phyloP scores from a whole-genome alignment of 1,140 invertebrate genomes.

The Nasonia vitripennis region DNA sequence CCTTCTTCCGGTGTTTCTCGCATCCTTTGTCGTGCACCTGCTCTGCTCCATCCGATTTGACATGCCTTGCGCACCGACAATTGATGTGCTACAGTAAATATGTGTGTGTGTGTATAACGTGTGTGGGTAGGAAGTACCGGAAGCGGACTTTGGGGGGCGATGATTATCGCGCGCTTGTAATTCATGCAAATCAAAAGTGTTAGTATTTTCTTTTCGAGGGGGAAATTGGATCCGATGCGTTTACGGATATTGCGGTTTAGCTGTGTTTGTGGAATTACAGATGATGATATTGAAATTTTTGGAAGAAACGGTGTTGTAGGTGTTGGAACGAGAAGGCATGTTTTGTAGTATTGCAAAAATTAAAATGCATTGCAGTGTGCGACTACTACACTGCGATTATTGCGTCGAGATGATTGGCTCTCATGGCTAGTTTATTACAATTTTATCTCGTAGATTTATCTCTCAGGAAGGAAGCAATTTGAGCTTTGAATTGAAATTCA shows the following conservation, averaged over 20 bases:
- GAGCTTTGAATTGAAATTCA: too few relatives aligned
- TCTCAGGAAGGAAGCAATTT: too few relatives aligned
- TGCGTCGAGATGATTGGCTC: too few relatives aligned
- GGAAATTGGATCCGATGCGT: not conserved
- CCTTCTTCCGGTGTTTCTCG: conserved; percentile 9
- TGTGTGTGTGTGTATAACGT: not conserved
- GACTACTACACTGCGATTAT: too few relatives aligned
- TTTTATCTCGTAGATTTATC: too few relatives aligned
- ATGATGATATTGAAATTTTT: not conserved
- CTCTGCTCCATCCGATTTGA: not conserved
- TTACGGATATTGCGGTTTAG: not conserved
- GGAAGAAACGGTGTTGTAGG: too few relatives aligned
- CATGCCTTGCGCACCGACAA: not conserved
- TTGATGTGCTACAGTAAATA: not conserved
- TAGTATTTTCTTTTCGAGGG: not conserved
- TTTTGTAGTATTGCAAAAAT: too few relatives aligned
- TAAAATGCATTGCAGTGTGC: too few relatives aligned
- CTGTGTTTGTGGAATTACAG: not conserved
- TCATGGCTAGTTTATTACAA: too few relatives aligned
- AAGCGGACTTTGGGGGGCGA: not conserved
- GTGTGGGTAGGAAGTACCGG: conserved; percentile 1
- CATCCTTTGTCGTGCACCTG: conserved; percentile 38
- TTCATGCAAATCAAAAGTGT: conserved; percentile 37
- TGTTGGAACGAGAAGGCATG: too few relatives aligned
- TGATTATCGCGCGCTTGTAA: conserved; percentile 35